Evolutionary conservation across 2,113 vertebrate species (phyloP), one percentile per base, ranked within the genome.

Genomic region (Laticauda laticaudata): DNA sequence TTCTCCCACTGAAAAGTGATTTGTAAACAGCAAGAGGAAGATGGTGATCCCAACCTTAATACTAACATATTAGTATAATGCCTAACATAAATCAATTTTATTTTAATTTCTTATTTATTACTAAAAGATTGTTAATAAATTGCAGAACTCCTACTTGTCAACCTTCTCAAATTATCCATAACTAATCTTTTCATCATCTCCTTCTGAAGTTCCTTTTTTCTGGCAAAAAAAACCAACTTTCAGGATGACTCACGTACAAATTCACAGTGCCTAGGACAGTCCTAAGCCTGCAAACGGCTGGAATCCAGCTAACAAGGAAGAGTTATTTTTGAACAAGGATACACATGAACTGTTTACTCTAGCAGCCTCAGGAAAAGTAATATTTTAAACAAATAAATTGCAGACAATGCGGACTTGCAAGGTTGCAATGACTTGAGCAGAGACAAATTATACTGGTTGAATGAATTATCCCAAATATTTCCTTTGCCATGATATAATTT

Each of bases 381-480:
- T 88, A 53, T 53, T 87, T 92, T 87, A 87, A 92, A 64, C 56
- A 92, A 92, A 92, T 92, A 54, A 64, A 61, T n/a, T 88, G 59
- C 45, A 24, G n/a, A 88, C 29, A 75, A 61, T 43, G 53, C 29
- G 4, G 29, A 51, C 11, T 39, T 56, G 18, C 75, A 81, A 81
- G 12, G n/a, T 39, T 91, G 61, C 29, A 34, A 3, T 59, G 55
- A 87, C 56, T 21, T 64, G 29, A 86, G 56, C 53, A 48, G 56
- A 21, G 20, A 53, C 18, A 59, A 29, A 87, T 29, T 29, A 64
- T 86, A 9, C 29, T 64, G 56, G 45, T 29, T 87, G 43, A 87
- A 34, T 43, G 87, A 87, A 92, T 64, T 34, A 87, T 48, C 34
- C 23, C 26, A 88, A 64, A 92, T 64, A 87, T 88, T 87, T 92